These are phyloP conservation scores for Andrena haemorrhoa DNA, from an alignment of 2,888 invertebrate species.

Conservation along the genomic window DNA sequence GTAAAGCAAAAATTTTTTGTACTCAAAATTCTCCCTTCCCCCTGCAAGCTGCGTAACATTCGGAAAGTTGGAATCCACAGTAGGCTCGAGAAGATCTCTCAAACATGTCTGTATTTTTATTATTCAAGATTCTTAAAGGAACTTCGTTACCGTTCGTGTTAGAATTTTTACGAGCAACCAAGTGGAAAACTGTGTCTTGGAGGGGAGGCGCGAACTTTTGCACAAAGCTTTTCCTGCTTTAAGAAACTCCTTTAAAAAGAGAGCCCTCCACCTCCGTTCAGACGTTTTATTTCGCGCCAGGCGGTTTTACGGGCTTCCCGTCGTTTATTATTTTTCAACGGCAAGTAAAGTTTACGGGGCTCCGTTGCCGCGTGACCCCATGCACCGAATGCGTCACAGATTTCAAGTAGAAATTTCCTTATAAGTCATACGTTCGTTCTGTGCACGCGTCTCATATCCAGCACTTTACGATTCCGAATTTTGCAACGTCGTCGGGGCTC, in stretches of 20 bases:
- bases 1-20: too few species aligned
- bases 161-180: conserved; percentile 41
- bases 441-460: conserved; percentile 34
- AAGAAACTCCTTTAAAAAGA: conserved; percentile 24
- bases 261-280: background rate
- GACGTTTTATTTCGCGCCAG: conserved; percentile 7
- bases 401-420: conserved; percentile 9
- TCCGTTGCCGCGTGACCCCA: conserved; percentile 10
- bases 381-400: conserved; percentile 8
- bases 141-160: conserved; percentile 7
- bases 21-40: too few species aligned
- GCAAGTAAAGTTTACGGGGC: conserved; percentile 19
- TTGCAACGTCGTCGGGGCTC: conserved; percentile 11
- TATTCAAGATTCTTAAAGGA: conserved; percentile 8
- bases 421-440: conserved; percentile 6
- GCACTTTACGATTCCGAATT: conserved; percentile 58
- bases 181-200: conserved; percentile 29
- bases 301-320: background rate
- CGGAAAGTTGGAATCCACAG: too few species aligned
- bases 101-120: background rate
- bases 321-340: conserved; percentile 32
- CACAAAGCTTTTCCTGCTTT: conserved; percentile 12
- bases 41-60: too few species aligned
- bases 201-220: conserved; percentile 25
- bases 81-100: background rate